These are phyloP conservation scores for Leptogaster cylindrica DNA, from an alignment of 2,888 invertebrate genomes.

Conservation along the genomic window DNA sequence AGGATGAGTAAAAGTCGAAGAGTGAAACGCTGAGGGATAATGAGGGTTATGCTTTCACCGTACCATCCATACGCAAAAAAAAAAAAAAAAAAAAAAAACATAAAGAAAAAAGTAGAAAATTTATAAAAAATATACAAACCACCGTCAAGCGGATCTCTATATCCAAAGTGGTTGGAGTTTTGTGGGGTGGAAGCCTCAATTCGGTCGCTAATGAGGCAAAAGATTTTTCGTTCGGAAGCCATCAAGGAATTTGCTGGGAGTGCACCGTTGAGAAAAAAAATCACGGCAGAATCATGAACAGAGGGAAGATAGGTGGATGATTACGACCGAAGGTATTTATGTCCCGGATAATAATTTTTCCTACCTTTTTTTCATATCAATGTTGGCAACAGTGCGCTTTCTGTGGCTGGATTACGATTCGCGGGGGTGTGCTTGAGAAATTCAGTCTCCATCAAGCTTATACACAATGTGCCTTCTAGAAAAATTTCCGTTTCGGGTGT, in stretches of 20 bases:
- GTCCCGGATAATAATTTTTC: constrained; percentile 34
- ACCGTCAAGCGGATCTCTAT: constrained; percentile 37
- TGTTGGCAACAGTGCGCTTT: constrained; percentile 26
- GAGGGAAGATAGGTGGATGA: constrained; percentile 4
- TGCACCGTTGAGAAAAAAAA: constrained; percentile 16
- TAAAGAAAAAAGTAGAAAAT: constrained; percentile 13
- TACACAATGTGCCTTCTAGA: constrained; percentile 8
- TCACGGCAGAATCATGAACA: not conserved
- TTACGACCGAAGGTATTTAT: constrained; percentile 38
- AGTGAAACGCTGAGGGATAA: constrained; percentile 18
- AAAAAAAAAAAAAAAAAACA: constrained; percentile 17
- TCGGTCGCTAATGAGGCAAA: constrained; percentile 48
- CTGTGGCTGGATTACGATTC: not conserved
- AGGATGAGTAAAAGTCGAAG: constrained; percentile 28
- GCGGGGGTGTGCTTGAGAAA: not conserved
- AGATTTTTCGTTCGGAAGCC: constrained; percentile 46
- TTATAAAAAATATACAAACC: constrained; percentile 19
- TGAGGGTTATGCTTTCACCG: constrained; percentile 26
- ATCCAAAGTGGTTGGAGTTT: constrained; percentile 37
- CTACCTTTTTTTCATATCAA: constrained; percentile 9
- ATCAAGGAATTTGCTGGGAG: constrained; percentile 44
- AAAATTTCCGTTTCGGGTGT: constrained; percentile 39
- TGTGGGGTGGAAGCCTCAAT: constrained; percentile 43
- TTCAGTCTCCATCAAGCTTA: constrained; percentile 7
- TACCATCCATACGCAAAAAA: constrained; percentile 25